A percentile compares a stretch with the other conserved stretches of the same genome.
phyloP scores from a whole-genome alignment of 2,113 vertebrate species.

The Phalacrocorax brasilianus region DNA sequence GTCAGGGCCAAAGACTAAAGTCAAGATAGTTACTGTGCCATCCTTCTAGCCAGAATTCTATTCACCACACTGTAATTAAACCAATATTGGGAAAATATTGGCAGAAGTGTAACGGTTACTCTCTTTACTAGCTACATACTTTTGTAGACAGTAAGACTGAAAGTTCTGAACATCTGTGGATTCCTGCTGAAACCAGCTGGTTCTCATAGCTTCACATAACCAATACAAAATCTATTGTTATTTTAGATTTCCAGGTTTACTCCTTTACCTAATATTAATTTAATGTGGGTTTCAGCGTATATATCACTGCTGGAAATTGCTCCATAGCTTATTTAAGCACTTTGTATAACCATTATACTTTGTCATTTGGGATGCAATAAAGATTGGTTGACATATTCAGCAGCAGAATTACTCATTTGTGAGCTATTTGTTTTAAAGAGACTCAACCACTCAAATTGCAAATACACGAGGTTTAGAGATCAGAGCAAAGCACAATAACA shows the following conservation, averaged over 20 bases:
- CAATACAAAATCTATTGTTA: background rate
- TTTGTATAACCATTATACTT: slow-evolving; percentile 20
- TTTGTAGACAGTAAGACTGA: background rate
- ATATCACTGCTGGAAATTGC: slow-evolving; percentile 3
- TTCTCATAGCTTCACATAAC: background rate
- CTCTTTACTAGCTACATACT: background rate
- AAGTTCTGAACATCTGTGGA: background rate
- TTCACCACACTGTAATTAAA: background rate
- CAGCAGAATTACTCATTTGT: background rate
- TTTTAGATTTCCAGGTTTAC: slow-evolving; percentile 23
- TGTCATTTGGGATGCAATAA: slow-evolving; percentile 30
- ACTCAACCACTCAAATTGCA: background rate
- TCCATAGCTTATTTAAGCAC: background rate
- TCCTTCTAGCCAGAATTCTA: background rate
- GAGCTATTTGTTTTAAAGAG: slow-evolving; percentile 44
- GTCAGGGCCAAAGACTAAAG: background rate
- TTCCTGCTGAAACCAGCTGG: background rate
- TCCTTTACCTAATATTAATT: slow-evolving; percentile 18
- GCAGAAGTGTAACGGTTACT: background rate
- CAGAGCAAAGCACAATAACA: background rate
- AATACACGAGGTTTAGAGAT: slow-evolving; percentile 19
- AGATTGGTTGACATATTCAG: background rate
- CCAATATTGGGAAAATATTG: background rate
- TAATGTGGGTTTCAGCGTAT: background rate
- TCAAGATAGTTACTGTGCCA: background rate